Base-by-base conservation (phyloP, 2,797 vertebrate genomes). In the Brachyalestes nurse region DNA sequence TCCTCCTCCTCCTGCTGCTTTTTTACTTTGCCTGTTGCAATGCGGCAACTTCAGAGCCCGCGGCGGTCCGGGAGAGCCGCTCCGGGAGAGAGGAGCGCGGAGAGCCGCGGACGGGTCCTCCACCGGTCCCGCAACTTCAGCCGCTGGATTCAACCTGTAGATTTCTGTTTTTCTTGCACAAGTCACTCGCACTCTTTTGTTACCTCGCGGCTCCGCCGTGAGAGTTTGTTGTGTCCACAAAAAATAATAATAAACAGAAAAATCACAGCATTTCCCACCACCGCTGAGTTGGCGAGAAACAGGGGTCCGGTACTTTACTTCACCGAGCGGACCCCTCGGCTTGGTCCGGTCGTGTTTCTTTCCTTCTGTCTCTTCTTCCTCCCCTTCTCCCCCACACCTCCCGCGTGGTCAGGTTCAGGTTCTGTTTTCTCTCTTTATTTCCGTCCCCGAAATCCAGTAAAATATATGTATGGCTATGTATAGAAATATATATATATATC, bases 11-110 rank as follows among this genome's bases (percentile, higher is more conserved):
- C 40, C 64, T 64, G 16, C 58, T 45, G 34, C 34, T 45, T 45
- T 72, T 82, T 77, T 49, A 66, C 92, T 93, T 92, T 92, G 96
- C 96, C 97, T 97, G 96, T 97, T 97, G 97, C 97, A 97, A 97
- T 97, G 97, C 97, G 96, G 95, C 97, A 97, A 95, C 94, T 90
- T 89, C 90, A 47, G 45, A 10, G 42, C 21, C 34, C 65, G 40
- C 84, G 87, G 82, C 60, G 84, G 90, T 92, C 90, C 91, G 77
- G 55, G 78, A 55, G 72, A 81, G 78, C 89, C 77, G 74, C 87
- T 85, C 86, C 51, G 75, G 80, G 72, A 45, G 72, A 84, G 79
- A 71, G 79, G 75, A 77, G 38, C 58, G 80, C 51, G 79, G 72
- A 78, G 82, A 66, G 38, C 55, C 76, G 82, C 65, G 23, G 2